Evolutionary conservation across 2,888 invertebrate genomes (phyloP), one percentile per base, ranked within the genome.

Genomic region (Melanostoma mellinum): DNA sequence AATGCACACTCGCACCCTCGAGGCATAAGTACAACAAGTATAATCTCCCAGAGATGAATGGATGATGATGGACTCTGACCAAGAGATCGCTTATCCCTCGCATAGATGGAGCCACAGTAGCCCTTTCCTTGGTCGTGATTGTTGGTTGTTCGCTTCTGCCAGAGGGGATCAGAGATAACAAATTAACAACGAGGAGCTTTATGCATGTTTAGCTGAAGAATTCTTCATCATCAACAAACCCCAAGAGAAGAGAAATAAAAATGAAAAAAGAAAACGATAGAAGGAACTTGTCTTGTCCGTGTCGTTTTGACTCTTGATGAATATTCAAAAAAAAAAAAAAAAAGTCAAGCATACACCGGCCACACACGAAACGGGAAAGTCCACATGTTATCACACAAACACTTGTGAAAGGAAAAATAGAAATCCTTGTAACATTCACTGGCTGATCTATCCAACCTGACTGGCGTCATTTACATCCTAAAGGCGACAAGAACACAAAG

Each of bases 61-160:
- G 73, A 74, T 80, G 74, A 74, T 76, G 68, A 68, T 61, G 76
- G 52, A 63, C 75, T 46, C 46, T 48, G 68, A 50, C 69, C 55
- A 36, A 40, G 71, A 73, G 72, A 77, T 73, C 52, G 56, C 56
- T 67, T 77, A 72, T 76, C 76, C 81, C 10, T 53, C 46, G 36
- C 35, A 44, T 35, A 84, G 78, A 84, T 77, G 82, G 73, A 84
- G 74, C 78, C 56, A 73, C 80, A 55, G 81, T 72, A 82, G 69
- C 61, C 44, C 65, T 67, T 53, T 61, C 48, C 53, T 40, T 55
- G 30, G 30, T 36, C 8, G 20, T 48, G 35, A 8, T 46, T 8
- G 35, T 33, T n/a, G 8, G 35, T 48, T 10, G 8, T 20, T 55
- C 53, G 46, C 32, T 10, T 10, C n/a, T 38, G 53, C 71, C 46